Evolutionary conservation across 2,888 invertebrate genomes (phyloP), one percentile per base, ranked within the genome.

Genomic region (Patella ulyssiponensis): DNA sequence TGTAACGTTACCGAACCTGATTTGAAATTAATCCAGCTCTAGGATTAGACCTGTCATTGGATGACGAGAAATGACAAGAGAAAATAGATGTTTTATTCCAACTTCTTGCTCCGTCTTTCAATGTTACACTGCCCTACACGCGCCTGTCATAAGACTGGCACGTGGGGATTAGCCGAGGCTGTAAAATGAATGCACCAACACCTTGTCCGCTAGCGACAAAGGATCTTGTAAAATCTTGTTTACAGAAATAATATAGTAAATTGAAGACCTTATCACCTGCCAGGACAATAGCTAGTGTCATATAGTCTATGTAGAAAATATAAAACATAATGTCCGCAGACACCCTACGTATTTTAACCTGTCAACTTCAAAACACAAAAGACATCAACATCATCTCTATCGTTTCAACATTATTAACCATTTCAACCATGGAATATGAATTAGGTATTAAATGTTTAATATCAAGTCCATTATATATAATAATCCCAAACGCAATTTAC

Each of bases 231-330:
- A 64, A 20, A 64, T 64, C 20, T 64, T 64, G 23, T 64, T 64
- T 64, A 64, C 23, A 64, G 23, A 64, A 23, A 64, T 64, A 64
- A 64, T 64, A 64, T 14, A 64, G 64, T 64, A 64, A 64, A 64
- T 64, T 64, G 64, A 64, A 23, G 64, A 64, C 20, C 20, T 64
- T 64, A 23, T 64, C 64, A 64, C 64, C 64, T 64, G 64, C 64
- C 64, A 64, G 64, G 12, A 64, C 64, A 64, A 64, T 23, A 23
- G 23, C 20, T 64, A 64, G 23, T 14, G 20, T 64, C 12, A 64
- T 64, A 44, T 44, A 44, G 44, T 44, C 44, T 44, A 44, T 44
- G 44, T 44, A 44, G 44, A 44, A 44, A 44, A 44, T 44, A 44
- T 44, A 44, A 44, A 44, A 44, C 44, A 44, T 44, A 44, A 44